Conservation (phyloP, 2,888 invertebrate species). For the Cinara cedri region DNA sequence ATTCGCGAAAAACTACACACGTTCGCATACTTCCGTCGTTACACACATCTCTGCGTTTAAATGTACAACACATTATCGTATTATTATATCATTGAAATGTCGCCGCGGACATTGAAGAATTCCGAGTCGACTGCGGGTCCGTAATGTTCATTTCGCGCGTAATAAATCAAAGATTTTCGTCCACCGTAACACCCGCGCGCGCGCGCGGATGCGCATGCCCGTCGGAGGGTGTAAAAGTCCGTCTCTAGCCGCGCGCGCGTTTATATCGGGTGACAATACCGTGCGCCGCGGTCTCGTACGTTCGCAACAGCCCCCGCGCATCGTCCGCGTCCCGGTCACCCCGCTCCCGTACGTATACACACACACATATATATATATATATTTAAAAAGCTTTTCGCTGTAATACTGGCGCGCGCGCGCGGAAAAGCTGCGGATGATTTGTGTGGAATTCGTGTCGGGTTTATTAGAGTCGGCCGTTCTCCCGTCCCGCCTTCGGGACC, state of each 20-base stretch:
- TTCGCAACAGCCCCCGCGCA: constrained; percentile 1
- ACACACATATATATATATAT: constrained; percentile 43
- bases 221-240: constrained; percentile 46
- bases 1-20: no score
- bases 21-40: no score
- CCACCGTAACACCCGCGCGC: constrained; percentile 18
- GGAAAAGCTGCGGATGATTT: constrained; percentile 58
- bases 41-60: no score
- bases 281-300: not conserved
- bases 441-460: constrained; percentile 59
- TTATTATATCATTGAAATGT: constrained; percentile 41
- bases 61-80: no score
- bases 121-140: not conserved
- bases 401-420: constrained; percentile 38
- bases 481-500: constrained; percentile 32
- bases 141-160: constrained; percentile 46
- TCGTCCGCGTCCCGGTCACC: not conserved
- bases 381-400: constrained; percentile 56
- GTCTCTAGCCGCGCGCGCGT: constrained; percentile 12
- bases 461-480: constrained; percentile 57
- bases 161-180: constrained; percentile 54
- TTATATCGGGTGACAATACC: constrained; percentile 48
- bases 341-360: not conserved
- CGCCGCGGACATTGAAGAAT: constrained; percentile 48
- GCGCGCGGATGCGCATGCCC: not conserved